Base-by-base conservation (phyloP, 2,888 invertebrate genomes). In the Hemithea aestivaria region DNA sequence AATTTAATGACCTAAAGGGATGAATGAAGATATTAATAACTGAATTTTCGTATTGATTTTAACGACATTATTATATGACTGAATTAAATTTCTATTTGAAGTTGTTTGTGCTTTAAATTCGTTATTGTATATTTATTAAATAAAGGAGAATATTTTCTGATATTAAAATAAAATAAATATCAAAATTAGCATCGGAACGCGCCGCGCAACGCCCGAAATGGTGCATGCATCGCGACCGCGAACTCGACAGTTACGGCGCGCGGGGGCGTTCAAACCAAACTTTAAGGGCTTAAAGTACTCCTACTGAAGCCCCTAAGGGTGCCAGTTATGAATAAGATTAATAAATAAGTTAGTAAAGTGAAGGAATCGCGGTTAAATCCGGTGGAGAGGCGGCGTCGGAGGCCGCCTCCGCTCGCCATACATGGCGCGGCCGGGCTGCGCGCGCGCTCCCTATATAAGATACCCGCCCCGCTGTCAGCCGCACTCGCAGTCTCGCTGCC, bases 401-500 rank as follows among this genome's bases (percentile, higher is more conserved):
- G 62, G 68, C 40, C 67, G 57, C 52, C 53, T 58, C 55, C 58
- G 71, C 69, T 70, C 66, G 62, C 74, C 73, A 56, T 73, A 73
- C 72, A 73, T 58, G 70, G 71, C 62, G 66, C 73, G 75, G 67
- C 62, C 46, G 30, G 34, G 27, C 44, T 28, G 21, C 33, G 16
- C 40, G 4, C 31, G 16, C 31, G 31, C 8, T 32, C 30, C 27
- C 63, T 84, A 83, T 85, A 82, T 59, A 85, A 84, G 69, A 67
- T 51, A 56, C 63, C 48, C 49, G 57, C 59, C 41, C 66, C 72
- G 62, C 63, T 57, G 62, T 49, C 62, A 70, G 62, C 72, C 78
- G 81, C 87, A 87, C 88, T 88, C 88, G 88, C 88, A 88, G 87
- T 87, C 82, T 84, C 85, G 82, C 85, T 85, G 87, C 79, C 87